These are phyloP conservation scores for Psilanteris sp. DNA, from an alignment of 1,140 invertebrate genomes.

Conservation along the genomic window DNA sequence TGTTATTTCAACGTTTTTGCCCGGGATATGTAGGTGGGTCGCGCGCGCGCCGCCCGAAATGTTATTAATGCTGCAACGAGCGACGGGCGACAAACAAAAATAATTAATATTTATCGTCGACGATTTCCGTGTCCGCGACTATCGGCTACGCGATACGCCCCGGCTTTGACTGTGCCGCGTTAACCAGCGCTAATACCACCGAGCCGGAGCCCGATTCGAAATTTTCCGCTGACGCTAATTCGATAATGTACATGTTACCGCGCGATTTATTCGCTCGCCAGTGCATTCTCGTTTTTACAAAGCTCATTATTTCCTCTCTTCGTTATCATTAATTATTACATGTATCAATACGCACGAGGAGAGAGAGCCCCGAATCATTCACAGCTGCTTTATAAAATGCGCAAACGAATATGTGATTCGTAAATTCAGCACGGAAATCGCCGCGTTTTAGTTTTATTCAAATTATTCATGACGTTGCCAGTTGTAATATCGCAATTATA, in stretches of 20 bases:
- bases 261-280: conserved; percentile 71
- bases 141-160: conserved; percentile 72
- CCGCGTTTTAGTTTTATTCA: conserved; percentile 49
- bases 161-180: conserved; percentile 56
- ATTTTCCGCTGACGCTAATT: conserved; percentile 77
- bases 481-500: conserved; percentile 56
- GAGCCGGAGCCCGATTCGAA: conserved; percentile 62
- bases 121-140: conserved; percentile 77
- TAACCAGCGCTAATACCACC: conserved; percentile 61
- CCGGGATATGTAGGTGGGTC: conserved; percentile 65
- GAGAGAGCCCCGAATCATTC: conserved; percentile 33
- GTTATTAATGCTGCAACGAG: conserved; percentile 79
- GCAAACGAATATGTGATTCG: conserved; percentile 54
- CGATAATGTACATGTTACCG: conserved; percentile 76
- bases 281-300: conserved; percentile 67
- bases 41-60: conserved; percentile 70
- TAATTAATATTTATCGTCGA: conserved; percentile 81
- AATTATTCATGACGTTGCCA: conserved; percentile 51
- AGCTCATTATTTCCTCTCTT: conserved; percentile 62
- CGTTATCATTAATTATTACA: conserved; percentile 64
- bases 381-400: conserved; percentile 61
- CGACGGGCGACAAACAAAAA: conserved; percentile 79
- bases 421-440: conserved; percentile 48
- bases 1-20: conserved; percentile 79
- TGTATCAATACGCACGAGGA: conserved; percentile 51